phyloP scores from a whole-genome alignment of 64 coral and sea anemone species.

The Orbicella faveolata region DNA sequence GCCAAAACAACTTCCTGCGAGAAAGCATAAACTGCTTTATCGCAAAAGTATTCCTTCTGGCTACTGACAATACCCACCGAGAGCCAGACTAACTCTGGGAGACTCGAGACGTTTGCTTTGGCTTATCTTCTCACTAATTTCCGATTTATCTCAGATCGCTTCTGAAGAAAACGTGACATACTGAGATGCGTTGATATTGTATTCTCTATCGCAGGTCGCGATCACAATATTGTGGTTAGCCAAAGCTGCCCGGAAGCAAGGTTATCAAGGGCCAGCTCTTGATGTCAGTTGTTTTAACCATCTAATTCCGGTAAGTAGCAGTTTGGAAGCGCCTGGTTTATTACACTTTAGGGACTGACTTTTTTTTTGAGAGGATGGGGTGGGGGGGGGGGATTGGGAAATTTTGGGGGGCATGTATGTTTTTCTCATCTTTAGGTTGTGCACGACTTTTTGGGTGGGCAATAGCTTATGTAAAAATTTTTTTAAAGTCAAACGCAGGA shows the following conservation, averaged over 20 bases:
- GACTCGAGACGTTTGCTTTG: too few species aligned
- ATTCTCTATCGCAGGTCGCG: background rate
- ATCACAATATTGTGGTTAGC: slow-evolving; percentile 41
- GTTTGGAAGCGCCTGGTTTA: background rate
- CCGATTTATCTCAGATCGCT: background rate
- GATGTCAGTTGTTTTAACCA: slow-evolving; percentile 33
- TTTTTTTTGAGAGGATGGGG: too few species aligned
- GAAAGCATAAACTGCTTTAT: background rate
- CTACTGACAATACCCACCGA: background rate
- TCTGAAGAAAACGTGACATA: background rate
- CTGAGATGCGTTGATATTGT: background rate
- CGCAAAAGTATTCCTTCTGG: background rate
- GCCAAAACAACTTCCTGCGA: too few species aligned
- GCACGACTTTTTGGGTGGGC: too few species aligned
- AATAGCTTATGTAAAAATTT: too few species aligned
- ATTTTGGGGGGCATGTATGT: too few species aligned
- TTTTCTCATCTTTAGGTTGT: too few species aligned
- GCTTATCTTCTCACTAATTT: background rate
- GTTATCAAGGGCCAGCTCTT: slow-evolving; percentile 32
- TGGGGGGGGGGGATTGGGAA: too few species aligned
- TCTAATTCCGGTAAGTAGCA: slow-evolving; percentile 25
- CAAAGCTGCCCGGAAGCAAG: slow-evolving; percentile 14
- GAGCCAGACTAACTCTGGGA: background rate
- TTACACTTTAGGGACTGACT: background rate
- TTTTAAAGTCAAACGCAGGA: too few species aligned